Percentiles rank a stretch among this genome's conserved stretches.
Evolutionary conservation across 1,140 invertebrate species (phyloP).

Genomic region (Saccostrea echinata): DNA sequence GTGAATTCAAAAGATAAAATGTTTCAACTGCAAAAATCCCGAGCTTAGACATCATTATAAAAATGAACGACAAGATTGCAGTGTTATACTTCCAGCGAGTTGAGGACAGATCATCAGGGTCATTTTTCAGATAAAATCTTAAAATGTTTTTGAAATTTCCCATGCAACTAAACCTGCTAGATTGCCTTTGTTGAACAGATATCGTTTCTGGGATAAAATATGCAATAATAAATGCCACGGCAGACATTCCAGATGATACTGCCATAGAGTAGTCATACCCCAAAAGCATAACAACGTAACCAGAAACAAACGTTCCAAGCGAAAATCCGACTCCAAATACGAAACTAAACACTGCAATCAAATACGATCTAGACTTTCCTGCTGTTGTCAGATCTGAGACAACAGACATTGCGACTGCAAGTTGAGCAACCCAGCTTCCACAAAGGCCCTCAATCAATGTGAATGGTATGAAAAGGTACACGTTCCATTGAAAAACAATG

Average conservation of each 20-base stretch:
- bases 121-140: neutral
- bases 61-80: neutral
- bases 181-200: neutral
- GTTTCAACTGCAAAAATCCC: neutral
- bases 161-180: neutral
- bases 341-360: conserved; percentile 34
- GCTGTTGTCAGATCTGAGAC: conserved; percentile 43
- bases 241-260: neutral
- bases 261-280: conserved; percentile 36
- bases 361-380: conserved; percentile 33
- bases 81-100: neutral
- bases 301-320: conserved; percentile 34
- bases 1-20: conserved; percentile 19
- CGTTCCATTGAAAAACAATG: neutral
- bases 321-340: conserved; percentile 18
- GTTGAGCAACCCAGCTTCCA: conserved; percentile 25
- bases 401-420: conserved; percentile 20
- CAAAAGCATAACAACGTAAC: conserved; percentile 38
- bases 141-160: neutral
- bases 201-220: conserved; percentile 12
- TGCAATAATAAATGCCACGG: neutral
- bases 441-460: conserved; percentile 29
- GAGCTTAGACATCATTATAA: neutral
- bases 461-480: conserved; percentile 1
- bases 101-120: neutral